A percentile compares a stretch with the other conserved stretches of the same genome.
Evolutionary conservation across 2,113 vertebrate species (phyloP).

Genomic region (Aramus guarauna): DNA sequence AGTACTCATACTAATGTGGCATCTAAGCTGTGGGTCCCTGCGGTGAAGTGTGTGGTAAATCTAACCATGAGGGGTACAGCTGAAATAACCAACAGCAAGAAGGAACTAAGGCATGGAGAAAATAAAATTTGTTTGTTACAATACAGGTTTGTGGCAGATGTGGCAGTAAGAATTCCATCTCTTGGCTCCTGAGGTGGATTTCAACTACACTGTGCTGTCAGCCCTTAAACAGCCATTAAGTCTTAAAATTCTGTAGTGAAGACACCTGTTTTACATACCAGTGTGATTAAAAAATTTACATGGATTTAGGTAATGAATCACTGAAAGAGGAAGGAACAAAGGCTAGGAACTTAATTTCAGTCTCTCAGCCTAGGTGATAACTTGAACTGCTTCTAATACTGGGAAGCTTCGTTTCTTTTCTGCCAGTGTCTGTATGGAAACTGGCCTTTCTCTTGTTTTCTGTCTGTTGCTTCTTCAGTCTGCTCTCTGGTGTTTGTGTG

Average conservation of each 20-base stretch:
- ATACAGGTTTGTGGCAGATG: background rate
- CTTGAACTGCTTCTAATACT: background rate
- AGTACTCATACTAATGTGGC: accelerated
- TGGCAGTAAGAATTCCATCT: background rate
- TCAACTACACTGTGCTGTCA: background rate
- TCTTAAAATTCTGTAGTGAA: background rate
- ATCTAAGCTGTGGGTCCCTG: background rate
- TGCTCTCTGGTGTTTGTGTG: background rate
- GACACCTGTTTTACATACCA: background rate
- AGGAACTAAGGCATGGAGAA: background rate
- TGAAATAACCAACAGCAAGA: background rate
- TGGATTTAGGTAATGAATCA: background rate
- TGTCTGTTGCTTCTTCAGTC: background rate
- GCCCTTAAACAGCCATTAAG: background rate
- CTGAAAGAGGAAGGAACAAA: background rate
- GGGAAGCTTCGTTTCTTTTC: background rate
- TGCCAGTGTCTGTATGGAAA: background rate
- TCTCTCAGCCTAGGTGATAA: background rate
- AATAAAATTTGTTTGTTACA: background rate
- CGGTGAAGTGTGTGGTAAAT: background rate
- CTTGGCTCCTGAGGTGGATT: background rate
- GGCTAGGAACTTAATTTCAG: background rate
- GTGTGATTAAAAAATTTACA: background rate
- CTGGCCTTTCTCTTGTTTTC: background rate
- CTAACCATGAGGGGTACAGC: background rate